These are phyloP conservation scores for Standfussiana lucernea DNA, from an alignment of 2,888 invertebrate genomes.

Conservation along the genomic window DNA sequence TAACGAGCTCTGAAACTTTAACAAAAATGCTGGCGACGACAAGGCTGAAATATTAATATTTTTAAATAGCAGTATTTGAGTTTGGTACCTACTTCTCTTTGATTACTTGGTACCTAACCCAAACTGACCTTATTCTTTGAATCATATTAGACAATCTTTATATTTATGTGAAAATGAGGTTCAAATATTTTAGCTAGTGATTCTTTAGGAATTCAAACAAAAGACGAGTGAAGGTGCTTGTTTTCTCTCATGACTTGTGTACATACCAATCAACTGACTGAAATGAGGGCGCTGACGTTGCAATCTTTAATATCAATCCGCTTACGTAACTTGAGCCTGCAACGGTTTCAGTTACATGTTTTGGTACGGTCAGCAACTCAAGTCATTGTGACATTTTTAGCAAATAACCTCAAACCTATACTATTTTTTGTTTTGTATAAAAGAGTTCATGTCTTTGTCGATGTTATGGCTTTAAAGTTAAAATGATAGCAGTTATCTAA, in stretches of 20 bases:
- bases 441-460: not conserved
- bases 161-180: not conserved
- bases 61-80: slow-evolving; percentile 4
- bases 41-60: slow-evolving; percentile 5
- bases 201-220: slow-evolving; percentile 10
- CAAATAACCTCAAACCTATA: not conserved
- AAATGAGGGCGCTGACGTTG: slow-evolving; percentile 51
- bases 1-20: slow-evolving; percentile 23
- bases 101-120: not conserved
- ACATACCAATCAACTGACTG: slow-evolving; percentile 32
- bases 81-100: not conserved
- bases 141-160: not conserved
- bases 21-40: slow-evolving; percentile 4
- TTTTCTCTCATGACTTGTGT: slow-evolving; percentile 23
- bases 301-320: slow-evolving; percentile 48
- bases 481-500: not conserved
- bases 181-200: slow-evolving; percentile 5
- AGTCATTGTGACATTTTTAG: not conserved
- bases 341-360: slow-evolving; percentile 7
- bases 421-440: not conserved
- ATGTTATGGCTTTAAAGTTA: not conserved
- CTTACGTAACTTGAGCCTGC: slow-evolving; percentile 23
- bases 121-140: not conserved
- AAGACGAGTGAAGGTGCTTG: slow-evolving; percentile 14
- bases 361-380: not conserved